phyloP scores from a whole-genome alignment of 2,888 invertebrate species.

The Nasonovia ribisnigri region DNA sequence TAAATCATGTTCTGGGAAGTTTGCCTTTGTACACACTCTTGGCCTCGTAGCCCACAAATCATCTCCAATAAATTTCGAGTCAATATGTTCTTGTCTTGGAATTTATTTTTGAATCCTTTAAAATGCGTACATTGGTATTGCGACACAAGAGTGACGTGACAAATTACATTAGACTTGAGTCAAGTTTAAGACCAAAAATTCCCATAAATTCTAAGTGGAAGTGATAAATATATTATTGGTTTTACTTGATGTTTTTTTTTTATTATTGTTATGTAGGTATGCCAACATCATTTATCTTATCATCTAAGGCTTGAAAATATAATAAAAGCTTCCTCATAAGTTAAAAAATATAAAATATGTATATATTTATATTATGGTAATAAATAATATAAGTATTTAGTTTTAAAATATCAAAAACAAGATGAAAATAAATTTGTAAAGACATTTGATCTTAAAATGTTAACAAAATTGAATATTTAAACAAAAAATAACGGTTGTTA shows the following conservation, averaged over 20 bases:
- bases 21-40: not conserved
- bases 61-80: not conserved
- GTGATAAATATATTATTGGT: not conserved
- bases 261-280: not conserved
- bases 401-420: not conserved
- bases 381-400: no score
- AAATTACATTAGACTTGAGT: not conserved
- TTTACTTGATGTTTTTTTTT: not conserved
- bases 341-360: no score
- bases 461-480: not conserved
- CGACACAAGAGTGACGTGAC: not conserved
- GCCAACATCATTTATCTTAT: no score
- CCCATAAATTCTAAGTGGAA: not conserved
- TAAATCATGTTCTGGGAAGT: not conserved
- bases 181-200: not conserved
- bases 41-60: not conserved
- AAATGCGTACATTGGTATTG: not conserved
- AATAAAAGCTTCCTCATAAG: not conserved
- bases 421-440: not conserved
- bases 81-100: not conserved
- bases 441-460: not conserved
- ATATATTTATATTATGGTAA: no score
- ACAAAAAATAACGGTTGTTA: not conserved
- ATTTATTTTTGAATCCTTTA: not conserved
- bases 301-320: not conserved